These are phyloP conservation scores for Nymphicus hollandicus DNA, from an alignment of 2,113 vertebrate genomes.

Conservation along the genomic window DNA sequence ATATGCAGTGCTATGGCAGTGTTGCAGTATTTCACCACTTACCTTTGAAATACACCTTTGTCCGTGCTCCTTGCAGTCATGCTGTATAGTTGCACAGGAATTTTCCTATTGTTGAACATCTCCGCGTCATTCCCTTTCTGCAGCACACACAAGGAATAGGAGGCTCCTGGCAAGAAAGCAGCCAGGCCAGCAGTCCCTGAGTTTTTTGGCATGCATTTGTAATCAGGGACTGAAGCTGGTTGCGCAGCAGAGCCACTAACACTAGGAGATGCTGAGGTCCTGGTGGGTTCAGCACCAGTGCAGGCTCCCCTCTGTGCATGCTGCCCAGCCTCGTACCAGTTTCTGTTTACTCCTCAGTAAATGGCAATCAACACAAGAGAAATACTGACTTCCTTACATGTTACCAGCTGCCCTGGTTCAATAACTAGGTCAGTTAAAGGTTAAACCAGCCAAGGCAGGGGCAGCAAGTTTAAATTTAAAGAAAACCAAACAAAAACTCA, in stretches of 20 bases:
- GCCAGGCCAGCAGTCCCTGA: neutral
- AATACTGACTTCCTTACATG: neutral
- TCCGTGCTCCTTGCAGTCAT: accelerated
- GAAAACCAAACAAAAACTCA: too few relatives aligned
- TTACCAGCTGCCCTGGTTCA: neutral
- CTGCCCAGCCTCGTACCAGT: neutral
- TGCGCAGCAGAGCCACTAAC: accelerated
- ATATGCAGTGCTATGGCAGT: neutral
- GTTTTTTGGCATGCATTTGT: neutral
- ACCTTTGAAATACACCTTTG: neutral
- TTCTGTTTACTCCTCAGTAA: neutral
- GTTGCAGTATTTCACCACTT: neutral
- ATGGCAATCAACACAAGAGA: neutral
- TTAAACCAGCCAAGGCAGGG: neutral
- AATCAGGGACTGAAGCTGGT: neutral
- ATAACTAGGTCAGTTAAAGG: conserved; percentile 1
- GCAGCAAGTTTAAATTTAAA: neutral
- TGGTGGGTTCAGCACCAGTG: accelerated
- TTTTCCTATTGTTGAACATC: neutral
- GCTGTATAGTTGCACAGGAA: accelerated
- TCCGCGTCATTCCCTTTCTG: accelerated
- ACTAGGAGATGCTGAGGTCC: neutral
- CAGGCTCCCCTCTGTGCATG: accelerated
- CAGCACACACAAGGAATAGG: accelerated
- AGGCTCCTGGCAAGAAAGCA: neutral